Base-by-base conservation (phyloP, 2,888 invertebrate species). In the Bombylius discolor region DNA sequence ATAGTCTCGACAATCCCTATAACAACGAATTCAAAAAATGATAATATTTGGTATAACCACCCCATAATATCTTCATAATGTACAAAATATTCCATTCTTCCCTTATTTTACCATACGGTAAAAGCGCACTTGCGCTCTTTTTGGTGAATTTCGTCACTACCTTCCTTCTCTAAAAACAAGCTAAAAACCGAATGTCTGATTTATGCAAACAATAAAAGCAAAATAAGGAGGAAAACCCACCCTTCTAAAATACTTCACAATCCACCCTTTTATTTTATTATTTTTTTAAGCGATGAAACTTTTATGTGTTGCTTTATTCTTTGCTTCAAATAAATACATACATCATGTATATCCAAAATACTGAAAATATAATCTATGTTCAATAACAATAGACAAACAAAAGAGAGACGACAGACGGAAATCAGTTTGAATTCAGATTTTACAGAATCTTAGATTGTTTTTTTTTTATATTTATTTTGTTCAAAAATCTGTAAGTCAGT, bases 91-190 rank as follows among this genome's bases (percentile, higher is more conserved):
- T 7, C 8, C 34, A 14, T 50, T 42, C 51, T 8, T 51, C 39
- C 53, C 34, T 7, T 4, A 8, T 36, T 36, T 36, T 36, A 7
- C 23, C 1, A 23, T 23, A 23, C 9, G 36, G 9, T 36, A 11
- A 14, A 23, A 13, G 44, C 50, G 55, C 50, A 55, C 55, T 55
- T 55, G 55, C 55, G 55, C 55, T 45, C 47, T 8, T 55, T 42
- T 42, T 42, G 39, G n/a, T 54, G 8, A 44, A 47, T 14, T 23
- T 31, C 39, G 39, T 4, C 12, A 42, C 7, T 42, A 36, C 34
- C 34, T 36, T 36, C 34, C 34, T 36, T 36, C 34, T 36, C 34
- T 36, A 36, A 36, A 5, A 36, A 36, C 8, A 36, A 36, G 8
- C 34, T 3, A 7, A 36, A 36, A 36, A 36, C 8, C 8, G 34